Conservation (phyloP, 1,140 invertebrate species). For the Bathynomus jamesi region DNA sequence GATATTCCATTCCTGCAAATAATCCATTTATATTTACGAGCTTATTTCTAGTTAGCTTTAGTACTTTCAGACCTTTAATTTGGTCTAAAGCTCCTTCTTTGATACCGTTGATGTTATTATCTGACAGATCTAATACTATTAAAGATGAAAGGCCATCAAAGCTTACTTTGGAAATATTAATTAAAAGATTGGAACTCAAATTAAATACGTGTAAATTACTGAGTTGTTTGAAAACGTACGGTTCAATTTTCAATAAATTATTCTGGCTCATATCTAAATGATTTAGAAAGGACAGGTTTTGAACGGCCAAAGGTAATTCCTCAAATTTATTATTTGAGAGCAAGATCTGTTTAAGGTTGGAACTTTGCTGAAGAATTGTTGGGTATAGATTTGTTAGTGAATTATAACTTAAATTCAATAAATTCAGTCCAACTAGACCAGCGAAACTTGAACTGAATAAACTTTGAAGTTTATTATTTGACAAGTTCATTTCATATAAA, state of each 20-base stretch:
- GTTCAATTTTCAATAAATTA: constrained; percentile 65
- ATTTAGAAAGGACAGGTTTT: constrained; percentile 70
- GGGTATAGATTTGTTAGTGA: constrained; percentile 64
- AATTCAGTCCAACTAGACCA: constrained; percentile 65
- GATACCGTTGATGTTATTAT: constrained; percentile 40
- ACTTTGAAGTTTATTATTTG: constrained; percentile 69
- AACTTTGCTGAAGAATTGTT: constrained; percentile 72
- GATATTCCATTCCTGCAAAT: constrained; percentile 69
- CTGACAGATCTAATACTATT: constrained; percentile 65
- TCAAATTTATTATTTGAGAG: constrained; percentile 72
- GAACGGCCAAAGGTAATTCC: constrained; percentile 68
- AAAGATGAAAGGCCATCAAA: constrained; percentile 41
- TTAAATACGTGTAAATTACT: constrained; percentile 79
- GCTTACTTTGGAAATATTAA: constrained; percentile 55
- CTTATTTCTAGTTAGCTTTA: constrained; percentile 79
- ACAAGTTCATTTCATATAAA: constrained; percentile 74
- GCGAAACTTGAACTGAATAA: constrained; percentile 56
- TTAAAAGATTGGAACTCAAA: constrained; percentile 72
- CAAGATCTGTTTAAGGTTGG: constrained; percentile 72
- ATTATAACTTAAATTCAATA: constrained; percentile 74
- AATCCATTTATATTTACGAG: constrained; percentile 72
- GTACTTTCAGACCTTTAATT: constrained; percentile 69
- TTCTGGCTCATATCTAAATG: constrained; percentile 85
- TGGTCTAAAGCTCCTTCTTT: constrained; percentile 69
- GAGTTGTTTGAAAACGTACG: constrained; percentile 72